Evolutionary conservation across 2,888 invertebrate genomes (phyloP), one percentile per base, ranked within the genome.

Genomic region (Lysandra coridon): DNA sequence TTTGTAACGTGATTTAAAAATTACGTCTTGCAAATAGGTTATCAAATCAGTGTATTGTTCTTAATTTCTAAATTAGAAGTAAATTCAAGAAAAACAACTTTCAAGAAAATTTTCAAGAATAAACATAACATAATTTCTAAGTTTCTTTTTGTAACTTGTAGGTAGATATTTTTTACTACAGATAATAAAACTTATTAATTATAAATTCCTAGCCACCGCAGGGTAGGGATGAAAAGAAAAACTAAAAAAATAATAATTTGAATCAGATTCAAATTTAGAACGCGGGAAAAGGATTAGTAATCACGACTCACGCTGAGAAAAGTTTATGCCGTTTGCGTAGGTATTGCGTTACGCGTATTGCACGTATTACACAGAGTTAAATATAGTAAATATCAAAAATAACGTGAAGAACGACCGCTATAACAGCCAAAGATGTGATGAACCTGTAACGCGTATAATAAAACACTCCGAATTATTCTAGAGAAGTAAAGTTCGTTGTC

Each of bases 401-500:
- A 74, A 30, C 57, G 74, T 73, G 73, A 60, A 37, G 60, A 57
- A 79, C 53, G 53, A 57, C 53, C 73, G 33, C 73, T 40, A 37
- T 60, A 74, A 83, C 77, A 77, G 83, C 84, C 84, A 84, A 83
- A 81, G 80, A 74, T 69, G 81, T 83, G 83, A 84, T 80, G 81
- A 81, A 81, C 82, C 79, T 76, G 80, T 79, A 80, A 80, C 81
- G 81, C 80, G 81, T 80, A 73, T 78, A 84, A 86, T 87, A 87
- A 86, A 85, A 81, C 80, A 83, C 84, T 85, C 79, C 62, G 84
- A 85, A 85, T 86, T 83, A 86, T 88, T 89, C 88, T 87, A 87
- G 88, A 90, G 89, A 84, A 86, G 82, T 85, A 85, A 83, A 87
- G 90, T 88, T 92, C 91, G 90, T 91, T 93, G 86, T 86, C 86